Conservation (phyloP, 92 coral and sea anemone species). For the Epizoanthus rinbou region DNA sequence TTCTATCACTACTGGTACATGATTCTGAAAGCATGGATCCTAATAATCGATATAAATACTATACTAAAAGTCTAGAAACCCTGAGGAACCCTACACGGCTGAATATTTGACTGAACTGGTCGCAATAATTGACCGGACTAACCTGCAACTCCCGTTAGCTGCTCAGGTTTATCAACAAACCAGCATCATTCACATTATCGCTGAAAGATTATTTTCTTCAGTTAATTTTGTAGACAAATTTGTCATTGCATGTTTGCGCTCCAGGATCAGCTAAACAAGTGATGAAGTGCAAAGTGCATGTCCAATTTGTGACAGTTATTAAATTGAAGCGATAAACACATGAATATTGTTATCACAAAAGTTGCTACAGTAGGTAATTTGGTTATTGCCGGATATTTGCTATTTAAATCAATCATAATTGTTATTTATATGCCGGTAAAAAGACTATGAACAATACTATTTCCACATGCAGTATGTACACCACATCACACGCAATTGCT, state of each 20-base stretch:
- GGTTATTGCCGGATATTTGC: not conserved
- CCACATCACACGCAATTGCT: not conserved
- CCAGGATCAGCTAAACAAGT: not conserved
- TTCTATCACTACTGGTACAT: too few relatives aligned
- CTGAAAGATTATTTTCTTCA: not conserved
- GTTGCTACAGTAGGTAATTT: not conserved
- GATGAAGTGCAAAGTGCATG: not conserved
- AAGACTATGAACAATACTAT: not conserved
- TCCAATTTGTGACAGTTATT: conserved; percentile 4
- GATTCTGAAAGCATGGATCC: too few relatives aligned
- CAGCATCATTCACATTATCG: not conserved
- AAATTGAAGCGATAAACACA: not conserved
- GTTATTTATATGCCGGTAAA: not conserved
- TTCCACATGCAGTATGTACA: not conserved
- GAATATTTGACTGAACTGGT: too few relatives aligned
- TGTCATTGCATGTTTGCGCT: not conserved
- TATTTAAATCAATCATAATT: not conserved
- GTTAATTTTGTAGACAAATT: not conserved
- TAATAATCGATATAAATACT: too few relatives aligned
- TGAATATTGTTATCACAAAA: not conserved
- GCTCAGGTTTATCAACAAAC: not conserved
- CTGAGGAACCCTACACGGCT: too few relatives aligned
- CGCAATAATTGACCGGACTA: too few relatives aligned
- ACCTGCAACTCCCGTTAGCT: too few relatives aligned
- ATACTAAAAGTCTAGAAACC: too few relatives aligned